Conservation (phyloP, 1,140 invertebrate genomes). For the Drosophila azteca region DNA sequence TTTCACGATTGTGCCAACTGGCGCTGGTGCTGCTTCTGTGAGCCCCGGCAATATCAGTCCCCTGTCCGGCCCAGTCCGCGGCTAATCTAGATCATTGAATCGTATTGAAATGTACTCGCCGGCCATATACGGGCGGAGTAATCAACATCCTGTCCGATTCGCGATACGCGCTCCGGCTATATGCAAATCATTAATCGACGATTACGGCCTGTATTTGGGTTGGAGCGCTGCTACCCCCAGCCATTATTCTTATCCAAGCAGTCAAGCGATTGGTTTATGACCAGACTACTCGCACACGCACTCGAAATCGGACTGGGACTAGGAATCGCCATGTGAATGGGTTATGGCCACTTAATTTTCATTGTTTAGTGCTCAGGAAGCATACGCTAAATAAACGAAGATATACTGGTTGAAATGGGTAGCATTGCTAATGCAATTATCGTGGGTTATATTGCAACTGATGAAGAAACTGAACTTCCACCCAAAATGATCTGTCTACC, state of each 20-base stretch:
- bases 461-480: too few species aligned
- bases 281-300: not conserved
- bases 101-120: constrained; percentile 56
- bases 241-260: not conserved
- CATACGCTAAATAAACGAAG: too few species aligned
- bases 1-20: constrained; percentile 53
- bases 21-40: not conserved
- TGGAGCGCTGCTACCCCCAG: constrained; percentile 8
- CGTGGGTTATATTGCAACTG: too few species aligned
- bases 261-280: constrained; percentile 36
- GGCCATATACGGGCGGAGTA: constrained; percentile 44
- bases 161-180: constrained; percentile 23
- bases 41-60: constrained; percentile 46
- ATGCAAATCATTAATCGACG: constrained; percentile 66
- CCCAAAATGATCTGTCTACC: too few species aligned
- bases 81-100: constrained; percentile 71
- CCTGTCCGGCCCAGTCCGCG: constrained; percentile 36
- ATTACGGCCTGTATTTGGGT: constrained; percentile 39
- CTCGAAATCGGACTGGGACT: too few species aligned
- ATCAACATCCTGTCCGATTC: constrained; percentile 76
- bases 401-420: too few species aligned
- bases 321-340: too few species aligned
- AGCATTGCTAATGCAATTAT: too few species aligned
- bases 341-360: too few species aligned
- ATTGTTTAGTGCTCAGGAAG: too few species aligned